phyloP scores from a whole-genome alignment of 1,140 invertebrate genomes.

The Alviniconcha marisindica region DNA sequence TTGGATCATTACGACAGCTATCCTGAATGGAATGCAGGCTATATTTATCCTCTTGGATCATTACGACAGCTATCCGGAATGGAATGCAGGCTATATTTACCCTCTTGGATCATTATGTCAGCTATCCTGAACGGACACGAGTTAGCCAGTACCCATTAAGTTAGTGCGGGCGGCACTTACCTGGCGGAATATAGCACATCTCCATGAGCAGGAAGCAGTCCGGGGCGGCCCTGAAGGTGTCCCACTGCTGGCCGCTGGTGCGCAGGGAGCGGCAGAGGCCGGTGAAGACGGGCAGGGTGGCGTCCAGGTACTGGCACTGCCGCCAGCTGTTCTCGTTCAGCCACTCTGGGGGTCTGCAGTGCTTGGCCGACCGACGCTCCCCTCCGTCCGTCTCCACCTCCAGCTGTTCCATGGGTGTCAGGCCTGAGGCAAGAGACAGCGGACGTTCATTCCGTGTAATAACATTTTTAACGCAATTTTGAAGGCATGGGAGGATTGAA shows the following conservation, averaged over 20 bases:
- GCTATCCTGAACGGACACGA: too few species aligned
- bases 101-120: too few species aligned
- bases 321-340: conserved; percentile 66
- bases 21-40: too few species aligned
- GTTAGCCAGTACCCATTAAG: too few species aligned
- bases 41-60: too few species aligned
- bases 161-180: too few species aligned
- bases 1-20: too few species aligned
- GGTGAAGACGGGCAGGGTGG: conserved; percentile 58
- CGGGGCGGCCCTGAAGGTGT: conserved; percentile 54
- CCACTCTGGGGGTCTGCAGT: conserved; percentile 61
- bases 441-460: too few species aligned
- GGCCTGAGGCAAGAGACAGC: conserved; percentile 55
- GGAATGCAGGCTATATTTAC: not conserved
- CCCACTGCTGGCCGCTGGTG: conserved; percentile 67
- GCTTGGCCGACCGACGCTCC: conserved; percentile 50
- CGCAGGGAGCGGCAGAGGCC: conserved; percentile 67
- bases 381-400: conserved; percentile 60
- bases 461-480: too few species aligned
- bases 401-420: conserved; percentile 66
- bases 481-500: too few species aligned
- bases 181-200: conserved; percentile 43
- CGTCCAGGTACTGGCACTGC: conserved; percentile 70
- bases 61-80: too few species aligned
- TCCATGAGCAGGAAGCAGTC: conserved; percentile 65